A percentile compares a stretch with the other conserved stretches of the same genome.
phyloP scores from a whole-genome alignment of 2,888 invertebrate genomes.

The Phortica magna region DNA sequence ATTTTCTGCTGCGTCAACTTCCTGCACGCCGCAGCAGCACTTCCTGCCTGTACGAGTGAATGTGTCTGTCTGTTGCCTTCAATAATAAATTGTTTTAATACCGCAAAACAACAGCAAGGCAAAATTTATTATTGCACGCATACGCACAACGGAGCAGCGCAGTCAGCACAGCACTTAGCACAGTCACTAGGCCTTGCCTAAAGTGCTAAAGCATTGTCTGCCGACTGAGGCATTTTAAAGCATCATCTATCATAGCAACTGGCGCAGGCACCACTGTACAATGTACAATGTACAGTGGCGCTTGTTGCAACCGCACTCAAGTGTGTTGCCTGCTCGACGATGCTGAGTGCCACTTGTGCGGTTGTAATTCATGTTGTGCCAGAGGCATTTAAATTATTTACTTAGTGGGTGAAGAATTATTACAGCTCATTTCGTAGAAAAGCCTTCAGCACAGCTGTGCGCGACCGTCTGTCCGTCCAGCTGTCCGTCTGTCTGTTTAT shows the following conservation, averaged over 20 bases:
- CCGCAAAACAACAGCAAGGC: constrained; percentile 41
- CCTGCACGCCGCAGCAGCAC: no score
- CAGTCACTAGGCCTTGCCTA: no score
- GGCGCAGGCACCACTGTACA: background rate
- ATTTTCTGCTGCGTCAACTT: no score
- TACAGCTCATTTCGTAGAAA: constrained; percentile 43
- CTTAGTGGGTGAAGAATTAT: constrained; percentile 57
- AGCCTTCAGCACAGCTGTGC: constrained; percentile 19
- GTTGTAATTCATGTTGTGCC: constrained; percentile 31
- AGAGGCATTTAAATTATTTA: constrained; percentile 60
- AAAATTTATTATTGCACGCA: constrained; percentile 4
- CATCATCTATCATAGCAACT: constrained; percentile 28
- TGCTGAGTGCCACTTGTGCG: constrained; percentile 44
- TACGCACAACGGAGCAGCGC: no score
- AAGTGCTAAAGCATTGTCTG: constrained; percentile 43
- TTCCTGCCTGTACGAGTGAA: no score
- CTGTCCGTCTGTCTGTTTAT: background rate
- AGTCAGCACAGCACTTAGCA: no score
- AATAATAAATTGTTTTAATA: constrained; percentile 61
- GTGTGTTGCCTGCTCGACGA: background rate
- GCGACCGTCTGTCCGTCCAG: background rate
- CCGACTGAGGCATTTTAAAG: constrained; percentile 36
- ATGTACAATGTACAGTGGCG: background rate
- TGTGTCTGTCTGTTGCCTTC: background rate
- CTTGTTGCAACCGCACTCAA: background rate